These are phyloP conservation scores for Doryteuthis pealeii DNA, from an alignment of 1,140 invertebrate genomes.

Conservation along the genomic window DNA sequence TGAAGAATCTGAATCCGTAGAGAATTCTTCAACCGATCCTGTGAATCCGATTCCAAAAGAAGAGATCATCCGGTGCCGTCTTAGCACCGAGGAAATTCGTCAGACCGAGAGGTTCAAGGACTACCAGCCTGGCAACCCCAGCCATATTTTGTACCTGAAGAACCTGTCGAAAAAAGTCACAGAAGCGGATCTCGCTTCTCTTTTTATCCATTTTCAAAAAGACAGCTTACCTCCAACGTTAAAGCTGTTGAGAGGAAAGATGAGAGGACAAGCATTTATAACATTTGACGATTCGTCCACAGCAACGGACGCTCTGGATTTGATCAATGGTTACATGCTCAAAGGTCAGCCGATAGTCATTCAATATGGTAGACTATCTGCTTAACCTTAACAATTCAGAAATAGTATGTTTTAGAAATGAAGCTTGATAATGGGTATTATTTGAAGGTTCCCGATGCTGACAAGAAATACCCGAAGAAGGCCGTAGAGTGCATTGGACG, in stretches of 20 bases:
- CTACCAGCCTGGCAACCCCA: neutral
- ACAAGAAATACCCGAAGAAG: too few relatives aligned
- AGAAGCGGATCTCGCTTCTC: neutral
- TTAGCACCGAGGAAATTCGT: neutral
- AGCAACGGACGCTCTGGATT: neutral
- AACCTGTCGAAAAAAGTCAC: neutral
- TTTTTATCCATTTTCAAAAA: conserved; percentile 1
- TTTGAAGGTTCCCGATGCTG: too few relatives aligned
- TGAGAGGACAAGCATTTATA: neutral
- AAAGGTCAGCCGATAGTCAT: neutral
- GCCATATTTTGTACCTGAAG: neutral
- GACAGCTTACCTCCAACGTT: neutral
- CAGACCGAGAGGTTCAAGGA: neutral
- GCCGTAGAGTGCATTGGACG: too few relatives aligned
- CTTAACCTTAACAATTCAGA: too few relatives aligned
- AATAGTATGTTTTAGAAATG: too few relatives aligned
- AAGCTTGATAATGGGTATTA: too few relatives aligned
- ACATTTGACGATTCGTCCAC: neutral
- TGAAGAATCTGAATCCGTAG: neutral
- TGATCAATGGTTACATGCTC: neutral
- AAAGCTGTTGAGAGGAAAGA: neutral
- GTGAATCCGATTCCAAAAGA: conserved; percentile 3
- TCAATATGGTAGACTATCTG: neutral
- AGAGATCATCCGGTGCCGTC: neutral
- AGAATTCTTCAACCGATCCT: neutral